Evolutionary conservation across 2,797 vertebrate species (phyloP).

Genomic region (Etheostoma nigrum): DNA sequence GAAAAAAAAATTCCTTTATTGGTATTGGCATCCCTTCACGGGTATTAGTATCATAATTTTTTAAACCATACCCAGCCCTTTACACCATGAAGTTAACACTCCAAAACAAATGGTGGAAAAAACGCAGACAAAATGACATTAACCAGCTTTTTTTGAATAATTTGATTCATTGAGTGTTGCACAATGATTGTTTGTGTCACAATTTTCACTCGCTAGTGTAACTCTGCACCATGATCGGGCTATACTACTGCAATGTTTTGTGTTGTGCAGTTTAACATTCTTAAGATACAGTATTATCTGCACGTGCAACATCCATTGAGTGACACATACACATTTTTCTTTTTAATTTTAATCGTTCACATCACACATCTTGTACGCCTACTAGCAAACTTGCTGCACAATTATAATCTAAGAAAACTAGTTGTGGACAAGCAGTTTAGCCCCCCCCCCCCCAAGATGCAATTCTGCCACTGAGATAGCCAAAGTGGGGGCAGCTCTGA

Average conservation of each 20-base stretch:
- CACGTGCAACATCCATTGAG: too few species aligned
- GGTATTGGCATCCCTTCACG: too few species aligned
- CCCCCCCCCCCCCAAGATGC: background rate
- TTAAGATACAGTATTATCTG: background rate
- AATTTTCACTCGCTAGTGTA: background rate
- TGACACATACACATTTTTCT: too few species aligned
- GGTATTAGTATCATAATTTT: too few species aligned
- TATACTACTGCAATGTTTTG: background rate
- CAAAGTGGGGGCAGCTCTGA: background rate
- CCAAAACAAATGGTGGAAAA: too few species aligned
- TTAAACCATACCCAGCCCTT: too few species aligned
- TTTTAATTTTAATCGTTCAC: background rate
- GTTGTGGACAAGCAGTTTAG: background rate
- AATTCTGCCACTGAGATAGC: constrained; percentile 19
- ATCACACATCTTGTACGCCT: background rate
- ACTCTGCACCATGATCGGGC: background rate
- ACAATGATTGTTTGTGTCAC: too few species aligned
- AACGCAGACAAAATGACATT: too few species aligned
- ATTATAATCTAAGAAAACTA: background rate
- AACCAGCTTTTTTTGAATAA: too few species aligned
- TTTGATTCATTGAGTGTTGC: too few species aligned
- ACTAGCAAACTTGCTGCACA: background rate
- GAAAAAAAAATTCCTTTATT: too few species aligned
- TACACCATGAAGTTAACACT: too few species aligned
- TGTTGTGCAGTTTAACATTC: background rate